These are phyloP conservation scores for Macroglossus sobrinus DNA, from an alignment of 2,113 vertebrate species.

Conservation along the genomic window DNA sequence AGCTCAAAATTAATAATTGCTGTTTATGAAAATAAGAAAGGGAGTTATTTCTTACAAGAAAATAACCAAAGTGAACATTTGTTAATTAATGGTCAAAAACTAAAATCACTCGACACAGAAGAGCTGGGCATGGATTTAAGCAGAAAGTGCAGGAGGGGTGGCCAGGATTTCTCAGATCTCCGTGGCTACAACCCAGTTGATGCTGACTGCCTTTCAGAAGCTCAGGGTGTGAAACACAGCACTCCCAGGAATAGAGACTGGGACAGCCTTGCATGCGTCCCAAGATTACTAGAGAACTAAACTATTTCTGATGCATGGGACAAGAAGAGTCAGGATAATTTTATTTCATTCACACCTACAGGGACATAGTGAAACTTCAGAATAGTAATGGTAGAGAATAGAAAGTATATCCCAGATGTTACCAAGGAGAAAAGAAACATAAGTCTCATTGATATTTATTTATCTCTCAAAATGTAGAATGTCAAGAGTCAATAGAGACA, in stretches of 20 bases:
- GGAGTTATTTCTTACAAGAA: not conserved
- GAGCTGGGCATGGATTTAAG: not conserved
- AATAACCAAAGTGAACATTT: not conserved
- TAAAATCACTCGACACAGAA: not conserved
- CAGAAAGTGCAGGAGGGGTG: not conserved
- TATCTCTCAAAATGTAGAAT: not conserved
- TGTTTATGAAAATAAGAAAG: not conserved
- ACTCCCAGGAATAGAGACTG: not conserved
- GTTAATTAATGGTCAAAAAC: not conserved
- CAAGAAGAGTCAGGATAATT: not conserved
- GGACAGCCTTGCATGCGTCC: not conserved
- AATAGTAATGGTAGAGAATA: not conserved
- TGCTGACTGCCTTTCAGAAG: not conserved
- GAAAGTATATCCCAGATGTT: not conserved
- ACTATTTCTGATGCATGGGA: not conserved
- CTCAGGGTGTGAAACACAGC: not conserved
- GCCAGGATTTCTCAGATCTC: not conserved
- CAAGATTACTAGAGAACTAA: no score
- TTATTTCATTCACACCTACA: not conserved
- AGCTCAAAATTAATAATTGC: not conserved
- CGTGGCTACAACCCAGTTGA: not conserved
- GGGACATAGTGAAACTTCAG: not conserved
- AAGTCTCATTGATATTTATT: not conserved
- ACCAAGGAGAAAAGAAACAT: not conserved
- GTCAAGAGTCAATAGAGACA: not conserved